These are phyloP conservation scores for Pogonocherus hispidulus DNA, from an alignment of 2,888 invertebrate species.

Conservation along the genomic window DNA sequence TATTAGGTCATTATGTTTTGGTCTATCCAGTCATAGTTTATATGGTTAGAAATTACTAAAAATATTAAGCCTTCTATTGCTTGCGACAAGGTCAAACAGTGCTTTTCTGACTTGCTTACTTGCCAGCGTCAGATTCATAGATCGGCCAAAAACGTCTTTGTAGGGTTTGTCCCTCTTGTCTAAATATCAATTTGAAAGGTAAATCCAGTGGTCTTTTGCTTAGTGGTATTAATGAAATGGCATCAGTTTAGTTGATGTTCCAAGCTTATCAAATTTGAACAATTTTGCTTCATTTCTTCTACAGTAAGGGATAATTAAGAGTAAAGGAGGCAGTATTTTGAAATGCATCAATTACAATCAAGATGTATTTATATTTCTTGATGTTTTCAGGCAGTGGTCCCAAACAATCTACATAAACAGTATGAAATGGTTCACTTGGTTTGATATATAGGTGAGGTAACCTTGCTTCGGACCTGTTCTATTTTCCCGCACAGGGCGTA, in stretches of 20 bases:
- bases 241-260: conserved; percentile 28
- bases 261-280: conserved; percentile 31
- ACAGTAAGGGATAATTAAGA: conserved; percentile 26
- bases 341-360: conserved; percentile 33
- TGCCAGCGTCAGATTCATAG: too few species aligned
- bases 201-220: conserved; percentile 40
- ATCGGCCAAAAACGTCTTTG: conserved; percentile 37
- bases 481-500: conserved; percentile 37
- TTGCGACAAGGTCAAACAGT: too few species aligned
- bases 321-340: conserved; percentile 35
- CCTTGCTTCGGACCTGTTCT: conserved; percentile 28
- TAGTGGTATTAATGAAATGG: conserved; percentile 40
- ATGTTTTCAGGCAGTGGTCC: conserved; percentile 30
- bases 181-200: too few species aligned
- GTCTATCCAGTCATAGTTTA: too few species aligned
- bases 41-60: too few species aligned
- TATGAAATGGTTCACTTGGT: conserved; percentile 33
- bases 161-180: conserved; percentile 36
- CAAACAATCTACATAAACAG: conserved; percentile 24
- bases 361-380: conserved; percentile 22
- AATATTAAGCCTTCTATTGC: too few species aligned
- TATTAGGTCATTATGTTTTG: too few species aligned
- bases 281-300: conserved; percentile 33
- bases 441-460: not conserved
- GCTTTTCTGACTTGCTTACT: too few species aligned